Percentiles rank a stretch among this genome's conserved stretches.
Conservation (phyloP, 1,140 invertebrate genomes). For the Apis florea region DNA sequence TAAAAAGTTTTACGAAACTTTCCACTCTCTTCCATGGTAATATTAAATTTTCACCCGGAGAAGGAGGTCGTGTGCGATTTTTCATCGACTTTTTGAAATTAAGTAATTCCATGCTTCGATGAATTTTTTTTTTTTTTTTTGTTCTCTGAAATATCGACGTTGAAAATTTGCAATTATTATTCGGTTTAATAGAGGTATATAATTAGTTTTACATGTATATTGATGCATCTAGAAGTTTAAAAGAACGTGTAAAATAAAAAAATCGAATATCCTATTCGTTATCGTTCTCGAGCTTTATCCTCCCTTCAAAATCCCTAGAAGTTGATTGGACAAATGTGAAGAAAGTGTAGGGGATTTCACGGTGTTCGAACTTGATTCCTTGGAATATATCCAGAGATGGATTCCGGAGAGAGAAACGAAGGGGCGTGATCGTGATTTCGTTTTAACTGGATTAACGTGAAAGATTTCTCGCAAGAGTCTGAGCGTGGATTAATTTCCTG, state of each 20-base stretch:
- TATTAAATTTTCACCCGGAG: background rate
- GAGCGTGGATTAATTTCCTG: conserved; percentile 43
- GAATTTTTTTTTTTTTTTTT: no score
- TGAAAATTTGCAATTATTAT: no score
- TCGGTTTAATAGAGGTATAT: no score
- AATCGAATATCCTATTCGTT: no score
- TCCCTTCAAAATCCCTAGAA: background rate
- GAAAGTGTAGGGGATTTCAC: background rate
- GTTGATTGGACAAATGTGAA: background rate
- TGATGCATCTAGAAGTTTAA: background rate
- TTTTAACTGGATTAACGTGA: conserved; percentile 26
- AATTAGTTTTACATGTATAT: no score
- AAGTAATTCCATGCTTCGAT: no score
- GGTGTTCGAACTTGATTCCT: background rate
- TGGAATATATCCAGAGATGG: no score
- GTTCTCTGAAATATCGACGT: no score
- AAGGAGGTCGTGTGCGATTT: background rate
- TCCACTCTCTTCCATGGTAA: background rate
- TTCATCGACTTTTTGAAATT: no score
- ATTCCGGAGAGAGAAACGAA: background rate
- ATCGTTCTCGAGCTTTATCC: background rate
- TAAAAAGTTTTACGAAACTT: background rate
- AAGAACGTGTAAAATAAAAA: background rate
- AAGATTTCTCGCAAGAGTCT: conserved; percentile 25
- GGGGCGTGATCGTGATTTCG: conserved; percentile 2